A percentile compares a stretch with the other conserved stretches of the same genome.
These are phyloP conservation scores for Nipponacmea schrenckii DNA, from an alignment of 2,888 invertebrate species.

Conservation along the genomic window DNA sequence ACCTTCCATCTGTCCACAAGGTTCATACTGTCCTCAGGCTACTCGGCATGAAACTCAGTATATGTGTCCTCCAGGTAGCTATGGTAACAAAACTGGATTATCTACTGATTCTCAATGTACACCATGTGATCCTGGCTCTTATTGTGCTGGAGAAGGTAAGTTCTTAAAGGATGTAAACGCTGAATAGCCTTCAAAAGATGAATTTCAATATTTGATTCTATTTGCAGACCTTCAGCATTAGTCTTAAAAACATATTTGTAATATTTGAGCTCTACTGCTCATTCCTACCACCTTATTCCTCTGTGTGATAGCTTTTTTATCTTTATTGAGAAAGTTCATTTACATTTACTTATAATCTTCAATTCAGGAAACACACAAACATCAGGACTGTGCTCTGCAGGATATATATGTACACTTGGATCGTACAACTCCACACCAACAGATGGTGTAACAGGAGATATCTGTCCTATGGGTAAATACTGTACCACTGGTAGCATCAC, in stretches of 20 bases:
- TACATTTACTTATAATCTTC: too few species aligned
- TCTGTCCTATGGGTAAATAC: slow-evolving; percentile 58
- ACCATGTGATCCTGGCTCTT: slow-evolving; percentile 59
- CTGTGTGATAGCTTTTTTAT: too few species aligned
- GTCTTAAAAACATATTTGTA: too few species aligned
- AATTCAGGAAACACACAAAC: slow-evolving; percentile 57
- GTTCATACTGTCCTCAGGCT: slow-evolving; percentile 59
- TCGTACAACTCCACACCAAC: slow-evolving; percentile 57
- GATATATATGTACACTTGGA: slow-evolving; percentile 58
- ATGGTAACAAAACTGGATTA: slow-evolving; percentile 60
- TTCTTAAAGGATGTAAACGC: background rate
- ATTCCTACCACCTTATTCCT: too few species aligned
- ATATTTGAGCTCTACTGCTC: too few species aligned
- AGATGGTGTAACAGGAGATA: slow-evolving; percentile 58
- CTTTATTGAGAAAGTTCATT: too few species aligned
- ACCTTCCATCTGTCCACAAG: slow-evolving; percentile 57
- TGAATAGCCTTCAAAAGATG: too few species aligned
- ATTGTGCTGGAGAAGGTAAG: slow-evolving; percentile 60
- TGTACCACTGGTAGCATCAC: slow-evolving; percentile 55
- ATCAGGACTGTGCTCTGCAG: slow-evolving; percentile 53
- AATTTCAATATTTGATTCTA: too few species aligned
- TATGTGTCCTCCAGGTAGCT: slow-evolving; percentile 60
- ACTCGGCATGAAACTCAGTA: slow-evolving; percentile 53
- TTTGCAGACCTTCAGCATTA: too few species aligned
- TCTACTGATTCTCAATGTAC: slow-evolving; percentile 54